Evolutionary conservation across 1,140 invertebrate genomes (phyloP).

Genomic region (Tyrophagus putrescentiae): DNA sequence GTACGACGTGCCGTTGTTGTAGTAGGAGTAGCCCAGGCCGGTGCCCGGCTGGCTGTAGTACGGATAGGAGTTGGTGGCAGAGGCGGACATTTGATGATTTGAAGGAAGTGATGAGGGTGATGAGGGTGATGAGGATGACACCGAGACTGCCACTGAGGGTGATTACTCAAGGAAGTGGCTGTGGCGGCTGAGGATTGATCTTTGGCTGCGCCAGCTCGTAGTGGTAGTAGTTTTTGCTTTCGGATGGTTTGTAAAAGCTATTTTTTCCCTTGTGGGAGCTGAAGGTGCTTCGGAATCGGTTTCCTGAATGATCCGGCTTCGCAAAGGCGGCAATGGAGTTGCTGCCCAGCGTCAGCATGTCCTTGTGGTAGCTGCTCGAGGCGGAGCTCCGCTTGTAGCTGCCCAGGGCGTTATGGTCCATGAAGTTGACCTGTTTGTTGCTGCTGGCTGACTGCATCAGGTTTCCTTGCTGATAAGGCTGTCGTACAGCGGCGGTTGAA

Average conservation of each 20-base stretch:
- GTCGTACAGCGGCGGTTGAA: neutral
- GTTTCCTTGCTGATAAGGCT: neutral
- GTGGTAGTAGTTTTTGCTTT: neutral
- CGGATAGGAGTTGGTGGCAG: neutral
- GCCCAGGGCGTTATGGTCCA: neutral
- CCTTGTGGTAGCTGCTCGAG: constrained; percentile 7
- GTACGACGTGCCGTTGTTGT: neutral
- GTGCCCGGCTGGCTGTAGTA: neutral
- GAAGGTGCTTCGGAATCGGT: too few species aligned
- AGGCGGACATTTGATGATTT: too few species aligned
- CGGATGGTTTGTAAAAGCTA: neutral
- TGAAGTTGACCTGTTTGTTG: neutral
- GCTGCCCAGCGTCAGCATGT: constrained; percentile 2
- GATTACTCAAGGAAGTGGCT: too few species aligned
- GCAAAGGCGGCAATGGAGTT: neutral
- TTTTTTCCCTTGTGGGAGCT: neutral
- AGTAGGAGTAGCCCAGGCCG: constrained; percentile 12
- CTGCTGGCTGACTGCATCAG: neutral
- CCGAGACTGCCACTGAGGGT: too few species aligned
- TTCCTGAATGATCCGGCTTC: too few species aligned
- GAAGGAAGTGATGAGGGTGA: neutral
- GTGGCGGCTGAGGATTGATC: too few species aligned
- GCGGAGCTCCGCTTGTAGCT: neutral
- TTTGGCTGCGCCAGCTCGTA: neutral
- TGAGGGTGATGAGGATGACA: neutral